A percentile compares a stretch with the other conserved stretches of the same genome.
These are phyloP conservation scores for Aeoliscus strigatus DNA, from an alignment of 2,797 vertebrate genomes.

Conservation along the genomic window DNA sequence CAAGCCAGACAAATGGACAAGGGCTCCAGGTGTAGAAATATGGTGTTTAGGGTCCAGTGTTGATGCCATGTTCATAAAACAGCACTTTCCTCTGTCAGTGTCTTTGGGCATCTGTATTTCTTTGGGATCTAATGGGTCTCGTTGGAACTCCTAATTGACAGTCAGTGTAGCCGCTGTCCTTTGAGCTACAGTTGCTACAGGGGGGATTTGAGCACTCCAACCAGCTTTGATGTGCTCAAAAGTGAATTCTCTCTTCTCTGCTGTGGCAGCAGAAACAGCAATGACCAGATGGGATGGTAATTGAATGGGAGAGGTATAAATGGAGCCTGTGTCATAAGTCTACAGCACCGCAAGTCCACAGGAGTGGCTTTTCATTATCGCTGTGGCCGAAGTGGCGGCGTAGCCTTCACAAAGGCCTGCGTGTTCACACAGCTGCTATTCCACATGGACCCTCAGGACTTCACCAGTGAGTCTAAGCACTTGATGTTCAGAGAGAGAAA, in stretches of 20 bases:
- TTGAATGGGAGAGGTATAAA: constrained; percentile 51
- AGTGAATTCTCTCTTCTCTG: constrained; percentile 68
- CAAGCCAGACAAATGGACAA: too few relatives aligned
- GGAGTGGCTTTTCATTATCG: constrained; percentile 42
- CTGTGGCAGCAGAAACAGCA: constrained; percentile 57
- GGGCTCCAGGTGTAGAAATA: constrained; percentile 44
- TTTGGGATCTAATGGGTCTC: constrained; percentile 79
- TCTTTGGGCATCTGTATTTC: constrained; percentile 68
- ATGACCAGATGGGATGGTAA: constrained; percentile 54
- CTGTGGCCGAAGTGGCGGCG: constrained; percentile 20
- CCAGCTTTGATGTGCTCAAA: constrained; percentile 82
- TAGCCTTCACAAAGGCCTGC: constrained; percentile 24
- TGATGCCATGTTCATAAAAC: constrained; percentile 59
- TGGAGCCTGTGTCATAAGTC: constrained; percentile 39
- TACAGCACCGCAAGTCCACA: constrained; percentile 21
- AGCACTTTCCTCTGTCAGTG: constrained; percentile 50
- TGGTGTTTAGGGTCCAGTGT: constrained; percentile 41
- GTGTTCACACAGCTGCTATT: constrained; percentile 24
- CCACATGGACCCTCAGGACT: constrained; percentile 28
- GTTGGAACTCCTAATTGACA: constrained; percentile 86
- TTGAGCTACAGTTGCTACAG: constrained; percentile 79
- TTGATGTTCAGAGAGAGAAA: constrained; percentile 39
- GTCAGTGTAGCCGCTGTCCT: constrained; percentile 75
- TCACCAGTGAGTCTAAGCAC: constrained; percentile 29
- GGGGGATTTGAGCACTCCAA: constrained; percentile 67